phyloP scores from a whole-genome alignment of 2,888 invertebrate genomes.

The Lasiommata megera region DNA sequence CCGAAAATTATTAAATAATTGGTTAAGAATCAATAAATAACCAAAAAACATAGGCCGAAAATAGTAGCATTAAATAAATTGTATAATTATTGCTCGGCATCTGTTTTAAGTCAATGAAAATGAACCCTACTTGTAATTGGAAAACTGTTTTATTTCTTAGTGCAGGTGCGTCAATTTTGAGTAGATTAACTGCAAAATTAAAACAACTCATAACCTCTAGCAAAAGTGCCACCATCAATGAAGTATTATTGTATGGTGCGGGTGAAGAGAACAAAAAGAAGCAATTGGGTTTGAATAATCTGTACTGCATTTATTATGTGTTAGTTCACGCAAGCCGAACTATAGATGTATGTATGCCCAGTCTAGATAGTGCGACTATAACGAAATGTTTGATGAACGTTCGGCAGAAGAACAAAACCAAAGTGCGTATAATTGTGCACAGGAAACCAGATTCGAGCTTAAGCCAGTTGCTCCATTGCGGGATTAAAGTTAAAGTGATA shows the following conservation, averaged over 20 bases:
- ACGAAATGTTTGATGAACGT: slow-evolving; percentile 48
- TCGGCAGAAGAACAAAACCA: slow-evolving; percentile 43
- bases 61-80: too few relatives aligned
- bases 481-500: slow-evolving; percentile 54
- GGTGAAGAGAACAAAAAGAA: slow-evolving; percentile 42
- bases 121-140: slow-evolving; percentile 37
- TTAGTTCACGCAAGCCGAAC: slow-evolving; percentile 49
- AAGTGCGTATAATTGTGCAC: slow-evolving; percentile 52
- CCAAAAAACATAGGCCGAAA: too few relatives aligned
- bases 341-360: slow-evolving; percentile 58
- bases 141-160: slow-evolving; percentile 30
- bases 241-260: slow-evolving; percentile 57
- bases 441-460: slow-evolving; percentile 43
- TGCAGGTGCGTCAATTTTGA: slow-evolving; percentile 37
- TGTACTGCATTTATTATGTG: slow-evolving; percentile 55
- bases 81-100: too few relatives aligned
- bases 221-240: slow-evolving; percentile 45
- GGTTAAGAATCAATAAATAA: too few relatives aligned
- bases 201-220: slow-evolving; percentile 2
- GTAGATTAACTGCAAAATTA: slow-evolving; percentile 30
- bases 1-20: too few relatives aligned
- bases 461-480: slow-evolving; percentile 42
- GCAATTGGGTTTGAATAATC: slow-evolving; percentile 51
- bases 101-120: too few relatives aligned
- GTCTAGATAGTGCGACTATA: slow-evolving; percentile 49